Percentiles rank a stretch among this genome's conserved stretches.
Conservation (phyloP, 1,140 invertebrate genomes). For the Apocrypta bakeri region DNA sequence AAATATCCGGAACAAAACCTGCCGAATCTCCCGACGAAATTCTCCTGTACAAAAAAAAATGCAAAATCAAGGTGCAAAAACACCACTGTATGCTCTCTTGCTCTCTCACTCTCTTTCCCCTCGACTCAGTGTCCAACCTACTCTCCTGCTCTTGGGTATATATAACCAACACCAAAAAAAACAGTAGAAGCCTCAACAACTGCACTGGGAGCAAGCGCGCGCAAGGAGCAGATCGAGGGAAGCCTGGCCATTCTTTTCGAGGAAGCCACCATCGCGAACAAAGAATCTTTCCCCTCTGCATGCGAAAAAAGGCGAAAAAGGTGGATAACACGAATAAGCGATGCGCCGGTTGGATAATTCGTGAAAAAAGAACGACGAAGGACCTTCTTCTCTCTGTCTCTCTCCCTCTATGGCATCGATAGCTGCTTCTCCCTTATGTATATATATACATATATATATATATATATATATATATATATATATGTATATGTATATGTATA, state of each 20-base stretch:
- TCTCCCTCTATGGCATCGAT: slow-evolving; percentile 6
- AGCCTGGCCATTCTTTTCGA: slow-evolving; percentile 59
- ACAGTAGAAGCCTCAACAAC: neutral
- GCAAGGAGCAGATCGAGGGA: neutral
- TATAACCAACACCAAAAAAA: neutral
- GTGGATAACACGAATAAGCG: slow-evolving; percentile 68
- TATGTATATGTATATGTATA: neutral
- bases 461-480: neutral
- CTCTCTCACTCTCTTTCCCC: neutral
- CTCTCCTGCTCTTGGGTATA: neutral
- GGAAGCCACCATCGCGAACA: slow-evolving; percentile 63
- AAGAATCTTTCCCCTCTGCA: slow-evolving; percentile 61
- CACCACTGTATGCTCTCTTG: neutral
- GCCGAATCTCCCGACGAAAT: neutral
- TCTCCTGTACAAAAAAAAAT: neutral
- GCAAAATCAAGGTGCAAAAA: slow-evolving; percentile 18
- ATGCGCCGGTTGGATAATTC: slow-evolving; percentile 65
- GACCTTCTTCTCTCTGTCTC: slow-evolving; percentile 14
- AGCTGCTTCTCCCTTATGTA: slow-evolving; percentile 2
- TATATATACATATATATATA: neutral
- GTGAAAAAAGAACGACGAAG: slow-evolving; percentile 56
- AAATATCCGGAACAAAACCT: neutral
- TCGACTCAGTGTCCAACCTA: neutral
- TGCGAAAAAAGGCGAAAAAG: slow-evolving; percentile 63
- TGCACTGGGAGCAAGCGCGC: neutral